These are phyloP conservation scores for Suillia variegata DNA, from an alignment of 2,888 invertebrate genomes.

Conservation along the genomic window DNA sequence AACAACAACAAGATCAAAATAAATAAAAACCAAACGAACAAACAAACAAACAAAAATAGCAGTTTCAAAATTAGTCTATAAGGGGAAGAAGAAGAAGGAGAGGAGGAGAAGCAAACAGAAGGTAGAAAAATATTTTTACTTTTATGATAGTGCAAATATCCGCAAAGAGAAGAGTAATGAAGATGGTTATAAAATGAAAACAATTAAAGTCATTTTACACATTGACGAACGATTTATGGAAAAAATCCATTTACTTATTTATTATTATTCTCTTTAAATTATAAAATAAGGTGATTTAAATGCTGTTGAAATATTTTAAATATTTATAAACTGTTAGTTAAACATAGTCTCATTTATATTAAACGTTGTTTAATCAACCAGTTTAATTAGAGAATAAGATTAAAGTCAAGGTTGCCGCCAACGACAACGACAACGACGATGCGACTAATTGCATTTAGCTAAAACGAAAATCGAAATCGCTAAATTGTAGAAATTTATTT, in stretches of 20 bases:
- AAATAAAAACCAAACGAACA: neutral
- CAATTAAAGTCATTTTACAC: too few relatives aligned
- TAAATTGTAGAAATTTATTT: too few relatives aligned
- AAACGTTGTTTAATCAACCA: constrained; percentile 2
- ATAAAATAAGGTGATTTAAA: too few relatives aligned
- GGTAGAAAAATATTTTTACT: neutral
- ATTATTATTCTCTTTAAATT: too few relatives aligned
- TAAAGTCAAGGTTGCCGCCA: constrained; percentile 17
- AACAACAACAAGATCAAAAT: neutral
- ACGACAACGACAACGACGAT: too few relatives aligned
- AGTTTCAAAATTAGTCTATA: constrained; percentile 20
- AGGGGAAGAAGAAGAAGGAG: neutral
- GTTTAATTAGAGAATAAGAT: constrained; percentile 6
- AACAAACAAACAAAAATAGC: constrained; percentile 4
- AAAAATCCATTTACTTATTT: too few relatives aligned
- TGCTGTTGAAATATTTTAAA: too few relatives aligned
- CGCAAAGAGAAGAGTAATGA: neutral
- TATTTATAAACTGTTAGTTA: too few relatives aligned
- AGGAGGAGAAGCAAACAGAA: neutral
- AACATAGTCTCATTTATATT: too few relatives aligned
- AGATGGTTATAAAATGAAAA: neutral
- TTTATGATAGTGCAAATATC: neutral
- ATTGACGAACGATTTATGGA: too few relatives aligned
- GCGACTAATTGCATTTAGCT: neutral
- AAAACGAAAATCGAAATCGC: too few relatives aligned